Conservation (phyloP, 37 sponge, comb jelly and placozoan species). For the Theonella swinhoei region DNA sequence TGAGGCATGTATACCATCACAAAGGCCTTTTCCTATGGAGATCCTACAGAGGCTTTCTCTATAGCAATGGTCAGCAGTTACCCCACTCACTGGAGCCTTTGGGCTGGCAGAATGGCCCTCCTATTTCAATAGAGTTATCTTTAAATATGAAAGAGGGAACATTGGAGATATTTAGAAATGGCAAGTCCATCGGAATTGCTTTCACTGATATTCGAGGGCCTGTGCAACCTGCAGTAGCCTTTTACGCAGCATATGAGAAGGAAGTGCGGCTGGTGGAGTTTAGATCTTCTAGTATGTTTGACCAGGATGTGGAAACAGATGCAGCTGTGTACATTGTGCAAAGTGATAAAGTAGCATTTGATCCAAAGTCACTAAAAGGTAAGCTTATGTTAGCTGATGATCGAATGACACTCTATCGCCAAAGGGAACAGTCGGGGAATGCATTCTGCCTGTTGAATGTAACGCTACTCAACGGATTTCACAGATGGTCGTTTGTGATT, state of each 20-base stretch:
- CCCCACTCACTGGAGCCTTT: slow-evolving; percentile 3
- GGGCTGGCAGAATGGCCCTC: slow-evolving; percentile 9
- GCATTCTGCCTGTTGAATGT: slow-evolving; percentile 42
- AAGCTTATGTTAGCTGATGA: slow-evolving; percentile 19
- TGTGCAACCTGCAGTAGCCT: slow-evolving; percentile 49
- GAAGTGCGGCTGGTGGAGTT: slow-evolving; percentile 27
- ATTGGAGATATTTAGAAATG: slow-evolving; percentile 32
- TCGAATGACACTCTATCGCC: slow-evolving; percentile 17
- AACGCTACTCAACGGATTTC: background rate
- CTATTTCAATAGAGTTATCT: slow-evolving; percentile 30
- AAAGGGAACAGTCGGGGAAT: slow-evolving; percentile 29
- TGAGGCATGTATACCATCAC: slow-evolving; percentile 44
- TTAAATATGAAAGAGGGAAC: slow-evolving; percentile 32
- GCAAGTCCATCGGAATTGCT: slow-evolving; percentile 26
- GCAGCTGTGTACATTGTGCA: background rate
- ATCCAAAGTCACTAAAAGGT: slow-evolving; percentile 11
- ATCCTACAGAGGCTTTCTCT: slow-evolving; percentile 59
- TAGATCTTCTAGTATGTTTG: background rate
- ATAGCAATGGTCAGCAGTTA: slow-evolving; percentile 43
- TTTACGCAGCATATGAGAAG: slow-evolving; percentile 70
- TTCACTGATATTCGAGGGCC: slow-evolving; percentile 37
- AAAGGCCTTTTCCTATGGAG: slow-evolving; percentile 37
- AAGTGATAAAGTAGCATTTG: slow-evolving; percentile 25
- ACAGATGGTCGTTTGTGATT: slow-evolving; percentile 43
- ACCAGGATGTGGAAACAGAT: background rate